These are phyloP conservation scores for Stichopus horrens DNA, from an alignment of 53 echinoderm and acorn worm genomes.

Conservation along the genomic window DNA sequence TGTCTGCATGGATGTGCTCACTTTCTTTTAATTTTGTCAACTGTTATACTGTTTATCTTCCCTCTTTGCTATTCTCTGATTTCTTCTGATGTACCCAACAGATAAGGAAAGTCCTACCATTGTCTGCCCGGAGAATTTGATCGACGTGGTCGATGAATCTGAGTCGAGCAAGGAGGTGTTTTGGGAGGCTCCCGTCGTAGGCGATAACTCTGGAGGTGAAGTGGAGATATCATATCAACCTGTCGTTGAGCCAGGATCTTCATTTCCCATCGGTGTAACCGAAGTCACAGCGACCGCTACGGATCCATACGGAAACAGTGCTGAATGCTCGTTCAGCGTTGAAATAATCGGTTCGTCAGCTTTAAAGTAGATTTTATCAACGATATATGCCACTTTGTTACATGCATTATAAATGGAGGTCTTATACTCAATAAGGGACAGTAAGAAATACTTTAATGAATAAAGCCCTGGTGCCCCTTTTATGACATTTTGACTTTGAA, in stretches of 20 bases:
- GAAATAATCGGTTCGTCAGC: neutral
- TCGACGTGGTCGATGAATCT: neutral
- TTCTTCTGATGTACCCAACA: neutral
- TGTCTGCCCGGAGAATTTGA: neutral
- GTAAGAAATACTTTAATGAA: no score
- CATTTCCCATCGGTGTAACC: conserved; percentile 3
- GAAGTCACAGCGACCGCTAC: neutral
- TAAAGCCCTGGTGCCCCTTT: no score
- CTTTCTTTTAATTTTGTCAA: no score
- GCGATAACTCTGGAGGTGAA: neutral
- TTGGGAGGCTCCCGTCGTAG: neutral
- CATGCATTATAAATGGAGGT: no score
- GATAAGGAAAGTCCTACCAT: conserved; percentile 9
- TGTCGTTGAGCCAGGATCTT: neutral
- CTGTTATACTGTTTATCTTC: no score
- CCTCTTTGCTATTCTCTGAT: no score
- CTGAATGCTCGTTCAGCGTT: neutral
- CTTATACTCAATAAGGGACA: no score
- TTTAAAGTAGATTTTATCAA: no score
- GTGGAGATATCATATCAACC: neutral
- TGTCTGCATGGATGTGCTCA: no score
- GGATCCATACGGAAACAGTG: neutral
- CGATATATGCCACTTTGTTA: no score
- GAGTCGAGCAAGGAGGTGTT: neutral
- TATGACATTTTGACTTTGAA: no score